Evolutionary conservation across 2,797 vertebrate genomes (phyloP).

Genomic region (Paramormyrops hopkinsi): DNA sequence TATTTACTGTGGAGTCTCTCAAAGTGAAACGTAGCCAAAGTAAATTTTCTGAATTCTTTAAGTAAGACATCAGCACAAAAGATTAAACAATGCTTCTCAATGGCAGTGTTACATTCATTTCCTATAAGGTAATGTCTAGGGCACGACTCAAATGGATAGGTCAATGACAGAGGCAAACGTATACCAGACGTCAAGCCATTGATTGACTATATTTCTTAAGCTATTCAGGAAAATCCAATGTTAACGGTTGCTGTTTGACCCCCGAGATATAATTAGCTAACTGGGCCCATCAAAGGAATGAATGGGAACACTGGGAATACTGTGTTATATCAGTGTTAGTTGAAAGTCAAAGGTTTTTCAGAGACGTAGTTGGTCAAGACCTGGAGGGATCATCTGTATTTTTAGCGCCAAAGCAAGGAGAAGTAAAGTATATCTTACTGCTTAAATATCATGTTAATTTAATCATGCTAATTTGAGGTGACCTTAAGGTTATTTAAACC

Average conservation of each 20-base stretch:
- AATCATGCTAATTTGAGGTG: slow-evolving; percentile 1
- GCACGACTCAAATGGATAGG: slow-evolving; percentile 21
- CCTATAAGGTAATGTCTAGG: slow-evolving; percentile 27
- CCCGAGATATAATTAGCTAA: slow-evolving; percentile 9
- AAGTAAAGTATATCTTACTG: not conserved
- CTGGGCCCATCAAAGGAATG: not conserved
- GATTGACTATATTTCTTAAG: slow-evolving; percentile 1
- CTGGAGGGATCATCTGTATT: not conserved
- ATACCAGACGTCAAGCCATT: not conserved
- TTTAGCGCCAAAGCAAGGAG: not conserved
- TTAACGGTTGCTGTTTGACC: slow-evolving; percentile 23
- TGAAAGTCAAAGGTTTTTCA: slow-evolving; percentile 24
- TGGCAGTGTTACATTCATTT: slow-evolving; percentile 24
- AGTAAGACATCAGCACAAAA: slow-evolving; percentile 21
- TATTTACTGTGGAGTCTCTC: slow-evolving; percentile 26
- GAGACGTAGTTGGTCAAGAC: not conserved
- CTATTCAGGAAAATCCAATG: slow-evolving; percentile 1
- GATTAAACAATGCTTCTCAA: slow-evolving; percentile 6
- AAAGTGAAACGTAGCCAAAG: slow-evolving; percentile 20
- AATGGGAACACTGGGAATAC: not conserved
- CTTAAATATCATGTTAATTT: not conserved
- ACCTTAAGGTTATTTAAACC: not conserved
- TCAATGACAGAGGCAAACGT: slow-evolving; percentile 7
- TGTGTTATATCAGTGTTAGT: slow-evolving; percentile 18
- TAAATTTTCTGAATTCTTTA: slow-evolving; percentile 37